Base-by-base conservation (phyloP, 2,113 vertebrate genomes). In the Psilopogon haemacephalus region DNA sequence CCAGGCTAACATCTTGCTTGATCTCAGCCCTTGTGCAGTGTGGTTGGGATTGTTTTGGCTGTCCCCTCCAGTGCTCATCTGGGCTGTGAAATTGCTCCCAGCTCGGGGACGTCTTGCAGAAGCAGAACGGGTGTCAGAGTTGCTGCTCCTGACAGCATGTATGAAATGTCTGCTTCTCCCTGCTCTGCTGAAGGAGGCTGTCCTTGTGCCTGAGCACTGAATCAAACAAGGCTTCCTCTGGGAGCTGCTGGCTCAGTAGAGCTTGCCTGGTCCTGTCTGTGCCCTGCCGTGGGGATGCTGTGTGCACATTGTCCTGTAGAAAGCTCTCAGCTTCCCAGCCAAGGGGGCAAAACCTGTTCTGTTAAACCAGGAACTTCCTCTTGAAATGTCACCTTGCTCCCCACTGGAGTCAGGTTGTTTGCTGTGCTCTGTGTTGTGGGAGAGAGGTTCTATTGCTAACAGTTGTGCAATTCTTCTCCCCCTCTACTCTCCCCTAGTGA, bases 71-170 rank as follows among this genome's bases (percentile, higher is more conserved):
- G 75, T 26, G 26, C 62, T 82, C 56, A 21, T 42, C 24, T 63
- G 90, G 62, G 50, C 38, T 72, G 74, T 67, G 33, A 42, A 93
- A 63, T 30, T 58, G 50, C 63, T 75, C 46, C 33, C 60, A 89
- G 91, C 60, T 78, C 8, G 2, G 86, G 89, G 92, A 84, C 1
- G 1, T 58, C 75, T 59, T 50, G 75, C 75, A 83, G 89, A 82
- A 92, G 63, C 70, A 74, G 88, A 16, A 17, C 0, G 3, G 28
- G 10, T 46, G 54, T 81, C 55, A 46, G 40, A 62, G 64, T 83
- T 92, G 87, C 86, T 33, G 6, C 20, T 79, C 23, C 44, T 73
- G 79, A 88, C 52, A 84, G 52, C 9, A 3, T 12, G 24, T 54
- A 15, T 28, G 55, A 63, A 81, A 52, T 42, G 17, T 20, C 44